Evolutionary conservation across 2,113 vertebrate species (phyloP).

Genomic region (Crotalus helleri): DNA sequence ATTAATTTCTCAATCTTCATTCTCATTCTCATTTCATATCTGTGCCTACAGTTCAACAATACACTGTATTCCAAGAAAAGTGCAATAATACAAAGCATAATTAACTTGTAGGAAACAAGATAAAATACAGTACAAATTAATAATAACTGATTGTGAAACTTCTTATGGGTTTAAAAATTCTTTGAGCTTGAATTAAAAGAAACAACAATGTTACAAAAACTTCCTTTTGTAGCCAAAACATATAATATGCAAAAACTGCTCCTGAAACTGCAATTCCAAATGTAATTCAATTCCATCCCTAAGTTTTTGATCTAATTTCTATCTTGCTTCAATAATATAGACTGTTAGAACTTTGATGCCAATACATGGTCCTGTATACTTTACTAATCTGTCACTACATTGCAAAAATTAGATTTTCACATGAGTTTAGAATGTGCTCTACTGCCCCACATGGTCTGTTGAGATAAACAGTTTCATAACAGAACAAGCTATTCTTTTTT

Average conservation of each 20-base stretch:
- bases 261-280: conserved; percentile 37
- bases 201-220: conserved; percentile 53
- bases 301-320: background rate
- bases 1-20: background rate
- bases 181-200: conserved; percentile 52
- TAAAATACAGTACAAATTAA: conserved; percentile 22
- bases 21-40: background rate
- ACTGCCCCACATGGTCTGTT: conserved; percentile 25
- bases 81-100: background rate
- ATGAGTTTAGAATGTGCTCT: conserved; percentile 19
- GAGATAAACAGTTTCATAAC: background rate
- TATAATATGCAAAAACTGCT: conserved; percentile 47
- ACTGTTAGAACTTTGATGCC: conserved; percentile 22
- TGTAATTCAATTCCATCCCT: background rate
- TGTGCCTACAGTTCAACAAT: background rate
- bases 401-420: background rate
- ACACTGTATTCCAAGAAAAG: background rate
- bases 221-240: conserved; percentile 42
- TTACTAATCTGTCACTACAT: background rate
- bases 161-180: conserved; percentile 59
- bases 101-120: background rate
- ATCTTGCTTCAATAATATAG: background rate
- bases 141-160: conserved; percentile 51
- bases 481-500: background rate
- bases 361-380: background rate